Conservation (phyloP, 2,888 invertebrate genomes). For the Cordilura impudica region DNA sequence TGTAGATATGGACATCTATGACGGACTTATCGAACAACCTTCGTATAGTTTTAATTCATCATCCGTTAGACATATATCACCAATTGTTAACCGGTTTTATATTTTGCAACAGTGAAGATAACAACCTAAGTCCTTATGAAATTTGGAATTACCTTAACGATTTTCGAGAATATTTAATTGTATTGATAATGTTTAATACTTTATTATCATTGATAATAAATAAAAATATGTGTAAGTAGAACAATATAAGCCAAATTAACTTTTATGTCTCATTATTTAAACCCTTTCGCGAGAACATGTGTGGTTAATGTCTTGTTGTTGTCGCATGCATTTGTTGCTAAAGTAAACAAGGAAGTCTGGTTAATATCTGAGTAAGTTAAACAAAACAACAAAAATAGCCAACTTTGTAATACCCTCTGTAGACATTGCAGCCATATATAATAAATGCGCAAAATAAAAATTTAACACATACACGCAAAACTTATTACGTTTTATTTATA, state of each 20-base stretch:
- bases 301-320: background rate
- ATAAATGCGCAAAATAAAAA: constrained; percentile 28
- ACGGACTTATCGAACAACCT: no score
- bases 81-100: no score
- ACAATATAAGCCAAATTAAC: background rate
- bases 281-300: background rate
- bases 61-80: no score
- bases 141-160: no score
- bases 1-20: no score
- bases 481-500: background rate
- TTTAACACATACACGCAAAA: constrained; percentile 1
- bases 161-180: no score
- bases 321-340: background rate
- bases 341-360: constrained; percentile 49
- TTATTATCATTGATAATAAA: no score
- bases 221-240: no score
- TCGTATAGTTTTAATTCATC: no score
- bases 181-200: background rate
- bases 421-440: background rate
- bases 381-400: background rate
- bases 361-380: constrained; percentile 18
- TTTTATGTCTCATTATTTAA: background rate
- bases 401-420: background rate
- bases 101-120: no score
- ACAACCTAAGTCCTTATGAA: no score